Base-by-base conservation (phyloP, 2,113 vertebrate genomes). In the Siniperca chuatsi region DNA sequence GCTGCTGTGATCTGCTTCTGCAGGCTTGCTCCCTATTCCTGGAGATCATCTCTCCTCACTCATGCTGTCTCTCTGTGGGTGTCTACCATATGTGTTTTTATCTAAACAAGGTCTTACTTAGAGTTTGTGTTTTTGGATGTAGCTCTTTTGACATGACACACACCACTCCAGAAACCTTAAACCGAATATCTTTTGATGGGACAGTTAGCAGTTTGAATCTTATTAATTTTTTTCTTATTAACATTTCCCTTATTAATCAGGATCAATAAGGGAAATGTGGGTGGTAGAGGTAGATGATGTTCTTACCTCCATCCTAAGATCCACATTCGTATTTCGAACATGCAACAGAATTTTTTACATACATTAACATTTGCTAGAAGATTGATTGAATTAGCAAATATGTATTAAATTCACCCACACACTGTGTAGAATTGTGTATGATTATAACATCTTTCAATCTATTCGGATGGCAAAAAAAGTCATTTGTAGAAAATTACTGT, bases 1-100 rank as follows among this genome's bases (percentile, higher is more conserved):
- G 79, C 85, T 91, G 87, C 91, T 93, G 93, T 90, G 94, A 92
- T 92, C 89, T 87, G 73, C 80, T 84, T 44, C 79, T 13, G 67
- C 74, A 70, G 73, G 64, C 65, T 25, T 50, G 40, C 75, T 76
- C 64, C 64, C 75, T 58, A 10, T 89, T 84, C 82, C 80, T 73
- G 76, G 78, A 86, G 84, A 89, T 93, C 76, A 92, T 85, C 89
- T 83, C 62, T 76, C 78, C 75, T 93, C 78, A 79, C 75, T 87
- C 76, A 73, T 81, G 84, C 75, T 84, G 82, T 81, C 69, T 81
- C 71, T 40, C 5, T 69, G 61, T 78, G 55, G 67, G 48, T 55
- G 61, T 48, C 52, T 10, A 65, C 50, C n/a, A 67, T 58, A 25
- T 81, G 29, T 65, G 37, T 62, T 80, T 75, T 78, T 40, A 74